A percentile compares a stretch with the other conserved stretches of the same genome.
Evolutionary conservation across 2,888 invertebrate species (phyloP).

Genomic region (Sinhomidia bicolor): DNA sequence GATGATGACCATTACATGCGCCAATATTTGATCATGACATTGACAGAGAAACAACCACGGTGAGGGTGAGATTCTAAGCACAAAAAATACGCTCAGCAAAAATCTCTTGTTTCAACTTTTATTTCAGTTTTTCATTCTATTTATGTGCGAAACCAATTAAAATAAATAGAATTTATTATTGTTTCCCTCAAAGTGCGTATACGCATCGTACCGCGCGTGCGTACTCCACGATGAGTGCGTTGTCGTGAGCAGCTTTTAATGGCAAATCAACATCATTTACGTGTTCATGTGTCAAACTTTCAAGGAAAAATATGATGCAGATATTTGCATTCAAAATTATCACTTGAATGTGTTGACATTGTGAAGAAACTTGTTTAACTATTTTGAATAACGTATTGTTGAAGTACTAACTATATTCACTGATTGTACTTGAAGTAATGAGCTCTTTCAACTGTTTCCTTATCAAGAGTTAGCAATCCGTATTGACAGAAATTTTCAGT

Average conservation of each 20-base stretch:
- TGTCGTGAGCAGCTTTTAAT: conserved; percentile 9
- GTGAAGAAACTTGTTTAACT: conserved; percentile 37
- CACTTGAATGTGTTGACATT: background rate
- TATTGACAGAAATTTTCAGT: no score
- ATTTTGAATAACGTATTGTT: background rate
- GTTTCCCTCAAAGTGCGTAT: conserved; percentile 19
- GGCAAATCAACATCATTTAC: conserved; percentile 13
- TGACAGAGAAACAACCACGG: conserved; percentile 31
- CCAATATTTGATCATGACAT: conserved; percentile 60
- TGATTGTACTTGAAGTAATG: no score
- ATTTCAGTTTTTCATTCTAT: background rate
- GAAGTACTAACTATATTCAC: no score
- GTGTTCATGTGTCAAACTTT: conserved; percentile 27
- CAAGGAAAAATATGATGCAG: conserved; percentile 36
- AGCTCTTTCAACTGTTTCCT: no score
- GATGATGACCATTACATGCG: conserved; percentile 46
- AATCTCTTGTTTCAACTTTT: background rate
- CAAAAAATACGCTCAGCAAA: no score
- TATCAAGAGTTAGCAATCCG: no score
- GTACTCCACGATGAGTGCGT: background rate
- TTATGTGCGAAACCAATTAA: conserved; percentile 15
- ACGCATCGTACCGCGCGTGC: background rate
- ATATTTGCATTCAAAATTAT: conserved; percentile 47
- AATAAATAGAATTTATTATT: background rate
- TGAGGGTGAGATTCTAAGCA: conserved; percentile 20